These are phyloP conservation scores for Coccyzus lansbergi DNA, from an alignment of 2,797 vertebrate species.

Conservation along the genomic window DNA sequence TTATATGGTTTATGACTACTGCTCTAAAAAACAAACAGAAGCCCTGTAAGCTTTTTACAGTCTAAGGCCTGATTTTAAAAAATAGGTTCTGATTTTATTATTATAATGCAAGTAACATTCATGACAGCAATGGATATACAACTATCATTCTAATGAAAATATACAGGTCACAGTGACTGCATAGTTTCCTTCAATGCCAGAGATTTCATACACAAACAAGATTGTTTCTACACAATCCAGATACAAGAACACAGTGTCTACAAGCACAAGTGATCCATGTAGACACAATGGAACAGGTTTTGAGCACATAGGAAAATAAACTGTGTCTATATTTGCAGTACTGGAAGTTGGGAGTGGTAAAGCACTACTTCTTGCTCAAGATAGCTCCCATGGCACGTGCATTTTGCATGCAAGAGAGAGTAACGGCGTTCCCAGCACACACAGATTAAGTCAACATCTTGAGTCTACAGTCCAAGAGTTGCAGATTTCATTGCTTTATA, in stretches of 20 bases:
- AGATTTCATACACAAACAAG: neutral
- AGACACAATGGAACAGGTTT: neutral
- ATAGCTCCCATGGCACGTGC: accelerated
- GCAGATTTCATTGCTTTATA: neutral
- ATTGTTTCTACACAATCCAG: neutral
- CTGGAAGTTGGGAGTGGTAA: accelerated
- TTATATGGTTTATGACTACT: neutral
- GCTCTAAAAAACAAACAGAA: neutral
- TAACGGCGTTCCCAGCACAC: neutral
- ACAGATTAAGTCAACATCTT: neutral
- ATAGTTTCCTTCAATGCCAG: neutral
- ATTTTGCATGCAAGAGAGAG: neutral
- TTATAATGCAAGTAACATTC: neutral
- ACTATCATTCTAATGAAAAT: neutral
- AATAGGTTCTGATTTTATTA: neutral
- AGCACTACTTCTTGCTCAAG: neutral
- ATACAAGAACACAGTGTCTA: neutral
- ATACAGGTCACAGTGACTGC: neutral
- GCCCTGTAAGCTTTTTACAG: neutral
- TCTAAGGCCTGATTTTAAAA: neutral
- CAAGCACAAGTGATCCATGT: neutral
- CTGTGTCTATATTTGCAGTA: neutral
- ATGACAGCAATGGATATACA: neutral
- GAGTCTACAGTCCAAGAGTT: neutral
- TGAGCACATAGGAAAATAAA: neutral